Percentiles rank a stretch among this genome's conserved stretches.
These are phyloP conservation scores for human DNA, from an alignment of 2,113 vertebrate species.

Conservation along the genomic window GRCh38 chr5:167192501-167193000, in stretches of 20 bases:
- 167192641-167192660: background rate
- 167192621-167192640: background rate
- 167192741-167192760: background rate
- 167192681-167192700: background rate
- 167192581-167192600: background rate
- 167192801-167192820: background rate
- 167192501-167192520: accelerated
- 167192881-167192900: background rate
- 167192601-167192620: background rate
- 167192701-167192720: background rate
- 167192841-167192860: background rate
- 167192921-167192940: background rate
- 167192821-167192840: background rate
- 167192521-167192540: background rate
- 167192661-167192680: background rate
- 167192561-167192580: background rate
- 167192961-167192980: background rate
- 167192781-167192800: background rate
- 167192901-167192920: background rate
- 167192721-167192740: background rate
- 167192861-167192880: background rate
- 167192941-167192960: background rate
- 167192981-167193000: background rate
- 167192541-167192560: too few species aligned
- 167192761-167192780: background rate